Evolutionary conservation across 2,113 vertebrate species (phyloP).

Genomic region (Epinephelus moara): DNA sequence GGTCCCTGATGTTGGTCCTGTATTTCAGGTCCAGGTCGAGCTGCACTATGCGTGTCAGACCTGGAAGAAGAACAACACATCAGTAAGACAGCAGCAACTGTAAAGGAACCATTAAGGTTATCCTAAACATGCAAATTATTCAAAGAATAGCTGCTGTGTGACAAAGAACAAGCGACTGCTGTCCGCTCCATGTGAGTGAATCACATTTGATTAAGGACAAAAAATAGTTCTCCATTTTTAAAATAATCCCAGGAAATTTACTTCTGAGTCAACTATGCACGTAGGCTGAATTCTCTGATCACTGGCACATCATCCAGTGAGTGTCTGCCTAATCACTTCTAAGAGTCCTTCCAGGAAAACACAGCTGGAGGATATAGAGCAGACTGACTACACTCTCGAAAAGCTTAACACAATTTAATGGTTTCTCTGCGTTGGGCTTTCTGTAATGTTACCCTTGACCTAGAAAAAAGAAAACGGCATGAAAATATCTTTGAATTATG

Average conservation of each 20-base stretch:
- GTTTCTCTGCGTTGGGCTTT: not conserved
- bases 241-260: constrained; percentile 21
- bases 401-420: not conserved
- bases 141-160: not conserved
- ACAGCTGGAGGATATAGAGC: constrained; percentile 8
- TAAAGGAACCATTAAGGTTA: not conserved
- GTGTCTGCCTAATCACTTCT: constrained; percentile 7
- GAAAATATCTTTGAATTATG: not conserved
- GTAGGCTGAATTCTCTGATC: constrained; percentile 7
- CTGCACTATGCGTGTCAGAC: constrained; percentile 91
- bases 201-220: not conserved
- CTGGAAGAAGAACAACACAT: constrained; percentile 79
- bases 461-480: not conserved
- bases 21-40: constrained; percentile 96
- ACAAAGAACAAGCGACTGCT: not conserved
- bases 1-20: constrained; percentile 92
- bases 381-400: not conserved
- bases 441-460: not conserved
- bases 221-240: not conserved
- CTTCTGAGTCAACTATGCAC: constrained; percentile 20
- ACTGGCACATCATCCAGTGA: not conserved
- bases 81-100: not conserved
- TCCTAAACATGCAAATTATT: not conserved
- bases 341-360: constrained; percentile 14
- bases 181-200: not conserved